phyloP scores from a whole-genome alignment of 1,140 invertebrate species.

The Drosophila sp. region DNA sequence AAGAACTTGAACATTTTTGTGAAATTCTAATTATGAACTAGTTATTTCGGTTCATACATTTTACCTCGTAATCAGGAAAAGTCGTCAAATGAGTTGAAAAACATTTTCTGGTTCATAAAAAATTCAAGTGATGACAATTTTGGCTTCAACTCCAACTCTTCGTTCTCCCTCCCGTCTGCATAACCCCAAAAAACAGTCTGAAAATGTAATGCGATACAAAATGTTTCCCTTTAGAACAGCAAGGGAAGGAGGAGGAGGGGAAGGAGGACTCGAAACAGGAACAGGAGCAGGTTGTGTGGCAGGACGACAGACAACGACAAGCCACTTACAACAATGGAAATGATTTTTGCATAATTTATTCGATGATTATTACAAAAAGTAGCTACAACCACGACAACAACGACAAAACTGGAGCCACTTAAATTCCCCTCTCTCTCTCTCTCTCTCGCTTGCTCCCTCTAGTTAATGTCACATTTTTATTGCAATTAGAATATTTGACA shows the following conservation, averaged over 20 bases:
- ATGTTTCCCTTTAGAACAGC: constrained; percentile 11
- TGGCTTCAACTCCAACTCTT: not conserved
- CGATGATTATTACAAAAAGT: constrained; percentile 72
- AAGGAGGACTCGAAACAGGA: constrained; percentile 1
- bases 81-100: constrained; percentile 24
- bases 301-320: constrained; percentile 35
- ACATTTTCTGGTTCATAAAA: constrained; percentile 54
- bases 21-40: not conserved
- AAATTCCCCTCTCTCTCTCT: constrained; percentile 10
- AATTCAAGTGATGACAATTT: constrained; percentile 72
- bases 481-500: constrained; percentile 76
- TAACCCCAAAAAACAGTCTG: constrained; percentile 19
- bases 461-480: constrained; percentile 71
- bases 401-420: constrained; percentile 27
- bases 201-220: constrained; percentile 63
- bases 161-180: not conserved
- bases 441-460: not conserved
- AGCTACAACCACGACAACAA: constrained; percentile 13
- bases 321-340: constrained; percentile 77
- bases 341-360: constrained; percentile 81
- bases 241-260: constrained; percentile 11
- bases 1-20: not conserved
- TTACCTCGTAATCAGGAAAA: constrained; percentile 20
- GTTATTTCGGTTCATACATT: constrained; percentile 4
- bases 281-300: not conserved